Evolutionary conservation across 2,113 vertebrate genomes (phyloP), one percentile per base, ranked within the genome.

Genomic region (Origma solitaria): DNA sequence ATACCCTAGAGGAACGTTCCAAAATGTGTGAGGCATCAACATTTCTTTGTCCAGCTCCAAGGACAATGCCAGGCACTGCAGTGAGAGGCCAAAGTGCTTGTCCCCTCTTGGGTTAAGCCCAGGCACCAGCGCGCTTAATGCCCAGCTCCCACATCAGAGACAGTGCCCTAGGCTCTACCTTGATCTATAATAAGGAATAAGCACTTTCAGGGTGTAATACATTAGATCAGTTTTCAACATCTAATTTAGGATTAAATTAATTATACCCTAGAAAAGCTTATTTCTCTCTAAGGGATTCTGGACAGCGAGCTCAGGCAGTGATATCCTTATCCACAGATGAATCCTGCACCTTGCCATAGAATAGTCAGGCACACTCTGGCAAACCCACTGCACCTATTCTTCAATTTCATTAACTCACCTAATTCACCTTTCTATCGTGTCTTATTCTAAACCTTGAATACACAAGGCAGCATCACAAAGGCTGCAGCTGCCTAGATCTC

Each of bases 161-260:
- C 50, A 82, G 21, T 71, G 78, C 84, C 45, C n/a, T 21, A 72
- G 80, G 71, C 77, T 78, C 83, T 83, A 51, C 35, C 79, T 84
- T 40, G 1, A 73, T 49, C 49, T 95, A 5, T 82, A 78, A 65
- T 40, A 69, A 53, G 62, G 81, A 62, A 93, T 80, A 85, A 90
- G 85, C 58, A 45, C 75, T 69, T 86, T 53, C 45, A 76, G 66
- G 18, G 76, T 82, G 33, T 60, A 91, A 82, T 61, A 85, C n/a
- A 65, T 88, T 72, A 93, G 85, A 96, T 82, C 82, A 50, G 66
- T 73, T 95, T 85, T 86, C 92, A 94, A 65, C 75, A 90, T 80
- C 79, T 94, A 96, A 90, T 88, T 94, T 80, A 85, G 66, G 20
- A 85, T 92, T 83, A 80, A 90, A 80, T 95, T 94, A 94, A 95